A percentile compares a stretch with the other conserved stretches of the same genome.
Conservation (phyloP, 1,140 invertebrate species). For the Pseudomyrmex dendroicus region DNA sequence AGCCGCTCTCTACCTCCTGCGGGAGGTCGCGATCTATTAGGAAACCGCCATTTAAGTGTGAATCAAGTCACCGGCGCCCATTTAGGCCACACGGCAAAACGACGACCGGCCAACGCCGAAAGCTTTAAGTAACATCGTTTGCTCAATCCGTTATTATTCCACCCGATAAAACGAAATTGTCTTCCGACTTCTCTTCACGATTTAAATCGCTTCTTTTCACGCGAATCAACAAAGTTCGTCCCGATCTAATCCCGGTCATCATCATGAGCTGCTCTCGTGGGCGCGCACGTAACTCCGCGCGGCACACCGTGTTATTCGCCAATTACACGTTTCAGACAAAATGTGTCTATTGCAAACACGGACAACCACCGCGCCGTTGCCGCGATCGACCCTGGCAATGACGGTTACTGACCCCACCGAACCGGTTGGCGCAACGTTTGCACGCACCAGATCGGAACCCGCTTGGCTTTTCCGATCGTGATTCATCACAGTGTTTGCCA, state of each 20-base stretch:
- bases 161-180: slow-evolving; percentile 2
- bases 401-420: slow-evolving; percentile 64
- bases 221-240: neutral
- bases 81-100: slow-evolving; percentile 22
- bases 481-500: slow-evolving; percentile 6
- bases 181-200: slow-evolving; percentile 46
- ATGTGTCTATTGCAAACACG: slow-evolving; percentile 10
- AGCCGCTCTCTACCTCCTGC: neutral
- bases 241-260: neutral
- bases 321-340: slow-evolving; percentile 38
- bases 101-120: slow-evolving; percentile 3
- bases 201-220: neutral
- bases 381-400: slow-evolving; percentile 69
- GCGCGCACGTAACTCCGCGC: neutral
- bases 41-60: slow-evolving; percentile 40
- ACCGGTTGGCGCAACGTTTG: slow-evolving; percentile 60
- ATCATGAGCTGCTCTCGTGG: neutral
- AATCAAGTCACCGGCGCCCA: slow-evolving; percentile 14
- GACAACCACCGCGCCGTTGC: too few species aligned
- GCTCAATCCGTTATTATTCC: slow-evolving; percentile 47
- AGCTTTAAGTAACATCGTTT: slow-evolving; percentile 47
- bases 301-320: neutral
- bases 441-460: slow-evolving; percentile 35
- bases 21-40: slow-evolving; percentile 28
- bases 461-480: slow-evolving; percentile 38